Evolutionary conservation across 2,113 vertebrate species (phyloP).

Genomic region (Murina feae): DNA sequence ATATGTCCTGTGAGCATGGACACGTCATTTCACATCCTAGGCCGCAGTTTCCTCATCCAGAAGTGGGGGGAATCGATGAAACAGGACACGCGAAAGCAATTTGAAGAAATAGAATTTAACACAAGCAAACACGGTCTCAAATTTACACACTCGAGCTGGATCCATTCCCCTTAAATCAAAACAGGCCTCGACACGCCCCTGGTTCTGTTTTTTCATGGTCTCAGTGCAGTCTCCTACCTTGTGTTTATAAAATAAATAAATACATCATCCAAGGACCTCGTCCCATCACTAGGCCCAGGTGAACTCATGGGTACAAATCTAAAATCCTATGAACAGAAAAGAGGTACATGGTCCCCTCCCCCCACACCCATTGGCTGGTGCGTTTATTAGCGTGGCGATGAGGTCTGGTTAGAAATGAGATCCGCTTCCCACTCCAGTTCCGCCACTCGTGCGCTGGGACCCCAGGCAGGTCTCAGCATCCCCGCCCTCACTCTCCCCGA

Average conservation of each 20-base stretch:
- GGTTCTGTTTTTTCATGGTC: background rate
- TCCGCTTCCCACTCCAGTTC: background rate
- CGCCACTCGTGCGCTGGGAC: background rate
- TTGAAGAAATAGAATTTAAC: slow-evolving; percentile 51
- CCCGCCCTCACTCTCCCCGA: background rate
- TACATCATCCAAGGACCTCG: background rate
- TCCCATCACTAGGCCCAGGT: background rate
- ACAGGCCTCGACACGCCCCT: background rate
- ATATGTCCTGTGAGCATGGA: background rate
- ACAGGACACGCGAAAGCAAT: slow-evolving; percentile 38
- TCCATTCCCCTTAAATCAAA: slow-evolving; percentile 48
- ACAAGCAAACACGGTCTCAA: slow-evolving; percentile 42
- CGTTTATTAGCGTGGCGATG: background rate
- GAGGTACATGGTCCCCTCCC: background rate
- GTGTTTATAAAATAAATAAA: slow-evolving; percentile 39
- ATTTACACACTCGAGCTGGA: slow-evolving; percentile 46
- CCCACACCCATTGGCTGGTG: background rate
- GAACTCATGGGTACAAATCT: background rate
- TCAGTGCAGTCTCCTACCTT: background rate
- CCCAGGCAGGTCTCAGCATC: background rate
- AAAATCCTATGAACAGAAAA: background rate
- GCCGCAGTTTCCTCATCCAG: slow-evolving; percentile 56
- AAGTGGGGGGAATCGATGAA: slow-evolving; percentile 24
- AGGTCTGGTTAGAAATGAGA: too few species aligned
- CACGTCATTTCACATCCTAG: background rate